A percentile compares a stretch with the other conserved stretches of the same genome.
Conservation (phyloP, 2,113 vertebrate species). For the Callipepla squamata region DNA sequence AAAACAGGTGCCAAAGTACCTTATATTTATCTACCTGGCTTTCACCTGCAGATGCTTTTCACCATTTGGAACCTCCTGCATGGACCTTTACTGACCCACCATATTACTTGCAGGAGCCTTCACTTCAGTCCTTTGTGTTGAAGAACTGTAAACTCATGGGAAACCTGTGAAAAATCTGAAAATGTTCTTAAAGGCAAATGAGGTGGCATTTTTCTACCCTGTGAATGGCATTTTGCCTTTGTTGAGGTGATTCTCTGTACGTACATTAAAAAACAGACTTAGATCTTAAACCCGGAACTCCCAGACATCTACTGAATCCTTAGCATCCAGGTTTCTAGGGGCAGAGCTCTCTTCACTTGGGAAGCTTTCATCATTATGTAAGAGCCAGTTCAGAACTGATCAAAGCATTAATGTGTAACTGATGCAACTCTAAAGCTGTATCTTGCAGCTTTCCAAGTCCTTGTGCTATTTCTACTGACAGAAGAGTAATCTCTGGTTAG, state of each 20-base stretch:
- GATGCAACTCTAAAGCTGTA: neutral
- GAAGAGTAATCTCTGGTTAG: neutral
- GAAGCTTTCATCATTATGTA: neutral
- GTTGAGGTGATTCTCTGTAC: neutral
- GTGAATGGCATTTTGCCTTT: neutral
- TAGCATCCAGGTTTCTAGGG: neutral
- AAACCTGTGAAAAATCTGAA: neutral
- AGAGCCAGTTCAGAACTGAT: neutral
- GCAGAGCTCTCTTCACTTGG: neutral
- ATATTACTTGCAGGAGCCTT: constrained; percentile 7
- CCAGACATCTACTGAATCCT: neutral
- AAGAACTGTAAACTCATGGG: neutral
- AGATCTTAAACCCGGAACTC: neutral
- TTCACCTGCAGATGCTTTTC: constrained; percentile 48
- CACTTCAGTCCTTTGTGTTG: neutral
- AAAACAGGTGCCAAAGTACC: constrained; percentile 62
- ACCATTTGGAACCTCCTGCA: constrained; percentile 8
- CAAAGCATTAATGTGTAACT: neutral
- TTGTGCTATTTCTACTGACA: neutral
- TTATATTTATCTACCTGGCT: constrained; percentile 61
- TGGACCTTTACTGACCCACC: neutral
- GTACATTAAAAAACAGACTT: neutral
- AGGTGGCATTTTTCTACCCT: neutral
- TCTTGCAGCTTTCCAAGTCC: neutral
- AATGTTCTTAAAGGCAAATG: constrained; percentile 1